Conservation (phyloP, 2,888 invertebrate genomes). For the Agrypnus murinus region DNA sequence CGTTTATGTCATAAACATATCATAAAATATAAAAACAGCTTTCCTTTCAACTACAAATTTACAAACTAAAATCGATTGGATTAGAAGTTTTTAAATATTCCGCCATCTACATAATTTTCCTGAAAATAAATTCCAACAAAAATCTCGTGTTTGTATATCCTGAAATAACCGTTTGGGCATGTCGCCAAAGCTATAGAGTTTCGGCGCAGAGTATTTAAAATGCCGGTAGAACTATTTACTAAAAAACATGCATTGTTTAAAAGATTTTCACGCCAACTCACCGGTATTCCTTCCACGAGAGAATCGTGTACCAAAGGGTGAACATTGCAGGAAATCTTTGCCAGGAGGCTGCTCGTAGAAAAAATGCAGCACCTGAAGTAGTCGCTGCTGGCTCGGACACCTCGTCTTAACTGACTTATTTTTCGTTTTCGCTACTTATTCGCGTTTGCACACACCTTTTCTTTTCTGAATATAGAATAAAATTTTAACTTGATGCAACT, state of each 20-base stretch:
- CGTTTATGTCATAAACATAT: too few species aligned
- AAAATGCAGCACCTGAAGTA: constrained; percentile 55
- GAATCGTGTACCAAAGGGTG: constrained; percentile 69
- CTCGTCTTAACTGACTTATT: constrained; percentile 62
- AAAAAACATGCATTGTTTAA: constrained; percentile 46
- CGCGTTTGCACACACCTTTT: constrained; percentile 44
- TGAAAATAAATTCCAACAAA: constrained; percentile 24
- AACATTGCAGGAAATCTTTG: constrained; percentile 64
- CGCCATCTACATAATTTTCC: constrained; percentile 45
- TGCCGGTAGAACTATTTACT: constrained; percentile 44
- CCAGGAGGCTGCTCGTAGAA: constrained; percentile 23
- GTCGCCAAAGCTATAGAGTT: constrained; percentile 51
- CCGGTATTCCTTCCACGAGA: constrained; percentile 70
- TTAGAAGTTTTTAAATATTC: background rate
- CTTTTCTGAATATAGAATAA: constrained; percentile 44
- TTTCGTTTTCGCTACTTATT: constrained; percentile 48
- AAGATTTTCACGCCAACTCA: constrained; percentile 61
- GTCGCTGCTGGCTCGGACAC: constrained; percentile 58
- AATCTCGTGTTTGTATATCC: constrained; percentile 33
- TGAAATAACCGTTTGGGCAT: constrained; percentile 53
- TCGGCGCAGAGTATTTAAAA: constrained; percentile 44
- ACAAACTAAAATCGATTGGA: too few species aligned
- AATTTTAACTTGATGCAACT: constrained; percentile 17
- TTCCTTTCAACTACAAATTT: too few species aligned
- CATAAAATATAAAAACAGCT: too few species aligned